Evolutionary conservation across 2,888 invertebrate species (phyloP).

Genomic region (Macaria notata): DNA sequence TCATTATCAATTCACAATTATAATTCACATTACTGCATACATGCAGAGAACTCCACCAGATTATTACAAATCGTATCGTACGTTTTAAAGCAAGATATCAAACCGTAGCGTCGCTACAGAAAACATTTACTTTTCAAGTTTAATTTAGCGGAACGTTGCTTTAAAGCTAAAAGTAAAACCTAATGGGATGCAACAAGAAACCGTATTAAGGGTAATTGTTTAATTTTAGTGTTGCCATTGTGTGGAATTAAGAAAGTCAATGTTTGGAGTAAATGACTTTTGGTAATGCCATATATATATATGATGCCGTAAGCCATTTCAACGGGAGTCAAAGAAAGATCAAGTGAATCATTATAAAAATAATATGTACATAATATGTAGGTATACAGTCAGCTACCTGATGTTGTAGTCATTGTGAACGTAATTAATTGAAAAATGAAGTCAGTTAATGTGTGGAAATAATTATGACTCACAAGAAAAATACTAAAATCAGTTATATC

Average conservation of each 20-base stretch:
- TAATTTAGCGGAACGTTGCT: conserved; percentile 15
- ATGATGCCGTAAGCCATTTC: neutral
- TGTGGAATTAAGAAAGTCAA: too few species aligned
- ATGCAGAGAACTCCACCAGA: too few species aligned
- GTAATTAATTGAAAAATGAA: too few species aligned
- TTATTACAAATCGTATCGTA: too few species aligned
- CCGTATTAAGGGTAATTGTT: conserved; percentile 11
- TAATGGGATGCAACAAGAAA: conserved; percentile 9
- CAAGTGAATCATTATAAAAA: neutral
- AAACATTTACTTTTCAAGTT: conserved; percentile 12
- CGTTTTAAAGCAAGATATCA: neutral
- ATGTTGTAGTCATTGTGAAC: too few species aligned
- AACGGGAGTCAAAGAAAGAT: neutral
- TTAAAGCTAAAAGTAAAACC: conserved; percentile 4
- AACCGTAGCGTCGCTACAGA: neutral
- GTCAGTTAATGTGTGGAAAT: too few species aligned
- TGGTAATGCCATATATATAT: neutral
- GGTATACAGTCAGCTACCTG: neutral
- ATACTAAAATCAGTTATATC: too few species aligned
- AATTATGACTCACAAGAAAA: too few species aligned
- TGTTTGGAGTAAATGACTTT: too few species aligned
- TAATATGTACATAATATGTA: neutral
- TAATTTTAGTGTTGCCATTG: neutral
- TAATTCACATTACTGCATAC: too few species aligned
- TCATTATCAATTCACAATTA: too few species aligned